Evolutionary conservation across 2,888 invertebrate genomes (phyloP), one percentile per base, ranked within the genome.

Genomic region (Sesamia inferens): DNA sequence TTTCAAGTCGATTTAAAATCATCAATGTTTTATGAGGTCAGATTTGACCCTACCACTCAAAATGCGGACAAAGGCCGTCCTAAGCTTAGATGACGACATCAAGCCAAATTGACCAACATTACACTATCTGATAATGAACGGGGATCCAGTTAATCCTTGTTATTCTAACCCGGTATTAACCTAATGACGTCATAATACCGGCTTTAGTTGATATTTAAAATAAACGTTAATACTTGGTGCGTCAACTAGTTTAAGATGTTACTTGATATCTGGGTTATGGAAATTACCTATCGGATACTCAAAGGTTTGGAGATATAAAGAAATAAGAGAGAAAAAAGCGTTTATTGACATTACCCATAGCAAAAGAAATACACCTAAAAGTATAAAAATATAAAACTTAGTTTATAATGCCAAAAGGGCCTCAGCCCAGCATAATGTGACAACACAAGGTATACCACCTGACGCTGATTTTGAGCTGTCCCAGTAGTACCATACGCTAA

Each of bases 161-260:
- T 68, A 75, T 77, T 69, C 44, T 57, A 78, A 71, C 65, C 65
- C 54, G 68, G 44, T 44, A 55, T 22, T 54, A 64, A 65, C 62
- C 64, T 78, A 78, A 83, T 64, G 72, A 66, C 42, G 74, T 59
- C 77, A 42, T 80, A 47, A 55, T 16, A 65, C 64, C 22, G 39
- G 69, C 11, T 59, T 71, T 69, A 78, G 73, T 78, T 84, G 71
- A 80, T 70, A 78, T 83, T 85, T 67, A 79, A 77, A 85, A 85
- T 64, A 67, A 80, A 85, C 66, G 59, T 64, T 78, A 39, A 44
- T 54, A 47, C 63, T 63, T 55, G 10, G 7, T 71, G 44, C 22
- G 67, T 74, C 65, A 68, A 65, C 10, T n/a, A 6, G 19, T 22
- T 69, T 69, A n/a, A 55, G 47, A 31, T 24, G 59, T 31, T 1